Evolutionary conservation across 2,797 vertebrate species (phyloP).

Genomic region (Choloepus didactylus): DNA sequence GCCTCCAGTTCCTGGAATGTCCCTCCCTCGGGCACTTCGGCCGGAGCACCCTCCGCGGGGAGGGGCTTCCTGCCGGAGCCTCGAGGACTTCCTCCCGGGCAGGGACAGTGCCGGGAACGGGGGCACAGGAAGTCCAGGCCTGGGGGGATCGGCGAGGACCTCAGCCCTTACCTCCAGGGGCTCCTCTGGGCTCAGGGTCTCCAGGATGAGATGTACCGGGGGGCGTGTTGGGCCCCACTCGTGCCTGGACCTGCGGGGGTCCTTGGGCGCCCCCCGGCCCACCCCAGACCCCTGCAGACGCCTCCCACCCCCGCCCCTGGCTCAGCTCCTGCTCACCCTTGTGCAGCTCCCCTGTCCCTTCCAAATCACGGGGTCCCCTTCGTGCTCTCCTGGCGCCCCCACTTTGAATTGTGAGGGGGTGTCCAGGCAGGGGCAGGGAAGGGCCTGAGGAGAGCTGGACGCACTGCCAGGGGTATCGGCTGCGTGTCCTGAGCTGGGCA

Average conservation of each 20-base stretch:
- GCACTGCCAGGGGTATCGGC: neutral
- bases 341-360: neutral
- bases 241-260: neutral
- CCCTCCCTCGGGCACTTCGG: neutral
- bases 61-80: slow-evolving; percentile 51
- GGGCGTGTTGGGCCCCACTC: neutral
- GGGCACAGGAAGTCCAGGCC: neutral
- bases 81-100: slow-evolving; percentile 59
- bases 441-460: neutral
- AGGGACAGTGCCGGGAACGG: slow-evolving; percentile 43
- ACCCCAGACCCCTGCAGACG: neutral
- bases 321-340: neutral
- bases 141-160: no score
- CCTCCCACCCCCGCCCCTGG: neutral
- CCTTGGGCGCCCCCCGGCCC: neutral
- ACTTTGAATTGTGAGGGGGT: neutral
- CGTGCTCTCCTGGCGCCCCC: neutral
- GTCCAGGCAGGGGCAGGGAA: neutral
- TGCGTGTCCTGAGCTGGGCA: neutral
- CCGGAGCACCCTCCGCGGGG: neutral
- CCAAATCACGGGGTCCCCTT: neutral
- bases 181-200: neutral
- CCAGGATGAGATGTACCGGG: neutral
- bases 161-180: neutral
- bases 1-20: no score